A percentile compares a stretch with the other conserved stretches of the same genome.
Evolutionary conservation across 2,113 vertebrate genomes (phyloP).

Genomic region (Eptatretus burgeri): DNA sequence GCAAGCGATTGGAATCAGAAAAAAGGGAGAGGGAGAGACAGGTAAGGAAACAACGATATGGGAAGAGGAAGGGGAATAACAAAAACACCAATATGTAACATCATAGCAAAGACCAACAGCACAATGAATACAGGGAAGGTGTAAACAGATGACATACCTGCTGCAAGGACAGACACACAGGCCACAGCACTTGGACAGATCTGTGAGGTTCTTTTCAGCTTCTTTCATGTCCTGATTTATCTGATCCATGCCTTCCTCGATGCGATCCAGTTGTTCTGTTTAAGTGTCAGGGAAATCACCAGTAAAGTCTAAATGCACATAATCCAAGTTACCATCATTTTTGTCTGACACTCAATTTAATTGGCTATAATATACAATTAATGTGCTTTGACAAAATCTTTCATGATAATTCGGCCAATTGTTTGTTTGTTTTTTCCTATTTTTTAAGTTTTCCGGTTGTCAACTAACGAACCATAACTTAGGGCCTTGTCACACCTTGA

Average conservation of each 20-base stretch:
- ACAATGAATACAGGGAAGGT: not conserved
- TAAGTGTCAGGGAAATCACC: no score
- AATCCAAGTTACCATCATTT: no score
- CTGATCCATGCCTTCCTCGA: conserved; percentile 74
- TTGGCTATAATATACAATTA: no score
- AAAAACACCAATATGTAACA: conserved; percentile 13
- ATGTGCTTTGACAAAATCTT: no score
- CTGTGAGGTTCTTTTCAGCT: conserved; percentile 73
- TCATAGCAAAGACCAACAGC: conserved; percentile 8
- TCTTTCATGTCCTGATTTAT: conserved; percentile 88
- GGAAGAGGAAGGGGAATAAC: conserved; percentile 16
- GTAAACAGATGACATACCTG: conserved; percentile 27
- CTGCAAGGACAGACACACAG: conserved; percentile 77
- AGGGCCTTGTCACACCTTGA: no score
- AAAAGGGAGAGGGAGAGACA: conserved; percentile 13
- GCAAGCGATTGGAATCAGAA: conserved; percentile 6
- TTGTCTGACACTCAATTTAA: no score
- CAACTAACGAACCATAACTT: no score
- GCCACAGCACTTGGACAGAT: conserved; percentile 78
- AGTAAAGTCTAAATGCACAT: no score
- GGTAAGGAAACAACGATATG: conserved; percentile 14
- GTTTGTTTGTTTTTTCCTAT: no score
- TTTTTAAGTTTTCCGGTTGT: no score
- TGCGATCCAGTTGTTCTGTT: conserved; percentile 45
- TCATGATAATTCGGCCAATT: no score